Percentiles rank a stretch among this genome's conserved stretches.
Evolutionary conservation across 2,888 invertebrate species (phyloP).

Genomic region (Fragum whitleyi): DNA sequence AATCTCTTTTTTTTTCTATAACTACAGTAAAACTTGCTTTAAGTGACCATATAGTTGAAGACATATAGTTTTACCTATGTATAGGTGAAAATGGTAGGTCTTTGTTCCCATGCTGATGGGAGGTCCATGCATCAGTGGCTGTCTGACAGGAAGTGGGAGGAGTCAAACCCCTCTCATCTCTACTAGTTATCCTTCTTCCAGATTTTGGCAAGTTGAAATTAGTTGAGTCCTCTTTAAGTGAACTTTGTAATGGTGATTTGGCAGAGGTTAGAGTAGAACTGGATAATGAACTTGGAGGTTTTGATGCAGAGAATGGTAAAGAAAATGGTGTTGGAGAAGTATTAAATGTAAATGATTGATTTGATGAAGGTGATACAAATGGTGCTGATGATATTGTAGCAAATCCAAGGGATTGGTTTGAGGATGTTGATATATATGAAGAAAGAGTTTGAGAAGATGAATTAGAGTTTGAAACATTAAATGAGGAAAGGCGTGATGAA

Average conservation of each 20-base stretch:
- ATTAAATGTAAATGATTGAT: neutral
- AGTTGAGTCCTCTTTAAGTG: neutral
- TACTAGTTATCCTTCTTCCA: neutral
- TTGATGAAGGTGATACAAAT: conserved; percentile 2
- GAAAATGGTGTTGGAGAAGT: conserved; percentile 12
- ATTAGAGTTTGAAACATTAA: neutral
- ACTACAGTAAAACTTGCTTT: too few species aligned
- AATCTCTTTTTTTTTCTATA: too few species aligned
- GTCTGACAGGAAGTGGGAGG: conserved; percentile 10
- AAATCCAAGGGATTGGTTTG: too few species aligned
- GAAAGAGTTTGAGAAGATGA: neutral
- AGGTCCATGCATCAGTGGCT: conserved; percentile 6
- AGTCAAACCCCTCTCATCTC: neutral
- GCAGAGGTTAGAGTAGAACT: neutral
- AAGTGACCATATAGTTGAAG: too few species aligned
- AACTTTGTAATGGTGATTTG: neutral
- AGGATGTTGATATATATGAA: neutral
- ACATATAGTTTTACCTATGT: too few species aligned
- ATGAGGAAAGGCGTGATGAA: neutral
- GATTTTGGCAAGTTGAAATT: neutral
- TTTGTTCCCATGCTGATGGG: conserved; percentile 7
- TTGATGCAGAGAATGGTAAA: conserved; percentile 8
- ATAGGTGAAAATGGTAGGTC: conserved; percentile 19
- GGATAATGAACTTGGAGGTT: neutral
- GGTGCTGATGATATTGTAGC: conserved; percentile 1